Base-by-base conservation (phyloP, 2,797 vertebrate species). In the Nothura maculosa region DNA sequence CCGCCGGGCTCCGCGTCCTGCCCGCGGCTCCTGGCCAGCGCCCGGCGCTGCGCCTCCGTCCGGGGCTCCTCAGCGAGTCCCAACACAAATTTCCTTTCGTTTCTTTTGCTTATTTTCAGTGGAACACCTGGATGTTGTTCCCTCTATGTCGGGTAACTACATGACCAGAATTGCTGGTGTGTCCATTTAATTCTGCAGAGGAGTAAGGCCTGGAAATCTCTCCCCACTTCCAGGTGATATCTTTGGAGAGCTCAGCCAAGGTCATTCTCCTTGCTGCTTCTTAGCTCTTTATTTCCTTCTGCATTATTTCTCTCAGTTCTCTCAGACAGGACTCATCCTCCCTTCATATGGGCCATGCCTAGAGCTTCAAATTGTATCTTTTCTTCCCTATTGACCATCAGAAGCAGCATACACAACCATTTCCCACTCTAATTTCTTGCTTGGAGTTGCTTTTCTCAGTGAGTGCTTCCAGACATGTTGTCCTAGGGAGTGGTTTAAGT, bases 381-480 rank as follows among this genome's bases (percentile, higher is more conserved):
- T 75, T 58, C 87, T 60, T 78, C 61, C 32, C 52, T 76, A 3
- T 58, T 1, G 1, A 25, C 48, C 61, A 10, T 77, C 72, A 52
- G 42, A 77, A 92, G 67, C 50, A 81, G 87, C 92, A 63, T 52
- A 84, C n/a, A 7, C 64, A 64, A 52, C 52, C 4, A 2, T 89
- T 88, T 89, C 79, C 76, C 87, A 24, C 69, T 87, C 83, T 72
- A 61, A 70, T 52, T 90, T 93, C 74, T 90, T 73, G 54, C 54
- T 95, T 97, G 96, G 96, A 95, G 92, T 94, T 81, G 74, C 94
- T 87, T 72, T 94, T 92, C 94, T 86, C 89, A 69, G 66, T 81
- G 70, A 87, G 40, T 79, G 62, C 74, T 96, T 92, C 81, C 40
- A 18, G 87, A 81, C 69, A 76, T 88, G 19, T 69, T 93, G 69